phyloP scores from a whole-genome alignment of 2,113 vertebrate genomes.

The Rana temporaria region DNA sequence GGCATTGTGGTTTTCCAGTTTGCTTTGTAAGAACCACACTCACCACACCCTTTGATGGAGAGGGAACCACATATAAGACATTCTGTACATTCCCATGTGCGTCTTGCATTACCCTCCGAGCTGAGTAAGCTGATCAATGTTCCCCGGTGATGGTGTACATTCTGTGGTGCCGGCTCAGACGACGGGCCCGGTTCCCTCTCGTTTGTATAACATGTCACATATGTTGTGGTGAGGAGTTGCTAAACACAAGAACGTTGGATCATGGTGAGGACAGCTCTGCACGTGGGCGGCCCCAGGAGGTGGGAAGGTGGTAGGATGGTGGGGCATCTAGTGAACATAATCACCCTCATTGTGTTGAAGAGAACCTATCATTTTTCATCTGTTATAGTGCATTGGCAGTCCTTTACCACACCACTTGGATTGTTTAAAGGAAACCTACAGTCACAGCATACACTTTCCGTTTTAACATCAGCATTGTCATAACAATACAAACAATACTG shows the following conservation, averaged over 20 bases:
- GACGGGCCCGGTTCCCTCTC: background rate
- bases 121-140: background rate
- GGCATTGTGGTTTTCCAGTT: constrained; percentile 35
- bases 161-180: constrained; percentile 8
- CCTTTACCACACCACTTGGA: too few relatives aligned
- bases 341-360: too few relatives aligned
- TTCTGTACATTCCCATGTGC: background rate
- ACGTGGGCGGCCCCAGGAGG: background rate
- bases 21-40: constrained; percentile 29
- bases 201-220: constrained; percentile 20
- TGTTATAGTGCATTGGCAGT: too few relatives aligned
- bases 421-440: too few relatives aligned
- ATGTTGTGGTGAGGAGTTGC: background rate
- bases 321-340: too few relatives aligned
- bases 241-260: background rate
- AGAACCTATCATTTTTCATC: too few relatives aligned
- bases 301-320: too few relatives aligned
- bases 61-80: constrained; percentile 18
- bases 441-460: too few relatives aligned
- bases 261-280: background rate
- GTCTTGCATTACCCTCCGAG: background rate
- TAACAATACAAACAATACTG: too few relatives aligned
- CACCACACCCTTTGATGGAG: constrained; percentile 19
- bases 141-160: constrained; percentile 7
- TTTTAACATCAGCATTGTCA: too few relatives aligned